phyloP scores from a whole-genome alignment of 2,797 vertebrate genomes.

The Pangasius macronema region DNA sequence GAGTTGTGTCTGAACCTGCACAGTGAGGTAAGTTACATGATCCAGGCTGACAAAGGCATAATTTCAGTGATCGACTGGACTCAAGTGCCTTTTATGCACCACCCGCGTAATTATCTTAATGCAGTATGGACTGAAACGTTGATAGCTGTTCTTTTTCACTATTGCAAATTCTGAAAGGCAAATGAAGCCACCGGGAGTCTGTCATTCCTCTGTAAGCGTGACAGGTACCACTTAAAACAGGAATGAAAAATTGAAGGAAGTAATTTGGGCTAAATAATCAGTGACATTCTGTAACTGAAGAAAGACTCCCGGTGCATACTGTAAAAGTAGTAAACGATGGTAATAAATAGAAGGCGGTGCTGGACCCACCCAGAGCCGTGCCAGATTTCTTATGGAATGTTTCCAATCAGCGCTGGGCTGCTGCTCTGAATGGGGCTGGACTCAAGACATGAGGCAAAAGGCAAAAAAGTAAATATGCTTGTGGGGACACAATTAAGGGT shows the following conservation, averaged over 20 bases:
- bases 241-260: conserved; percentile 5
- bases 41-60: conserved; percentile 63
- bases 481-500: conserved; percentile 54
- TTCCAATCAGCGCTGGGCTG: conserved; percentile 46
- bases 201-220: conserved; percentile 1
- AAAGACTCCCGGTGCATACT: neutral
- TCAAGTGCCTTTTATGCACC: conserved; percentile 45
- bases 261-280: conserved; percentile 2
- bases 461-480: conserved; percentile 58
- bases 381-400: conserved; percentile 37
- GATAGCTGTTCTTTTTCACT: conserved; percentile 33
- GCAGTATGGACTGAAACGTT: conserved; percentile 23
- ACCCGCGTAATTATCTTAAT: conserved; percentile 45
- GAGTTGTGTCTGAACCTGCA: conserved; percentile 53
- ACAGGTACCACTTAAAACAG: conserved; percentile 19
- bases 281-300: neutral
- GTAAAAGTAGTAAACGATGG: conserved; percentile 6
- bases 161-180: conserved; percentile 24
- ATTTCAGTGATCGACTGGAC: conserved; percentile 60
- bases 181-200: neutral
- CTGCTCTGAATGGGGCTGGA: conserved; percentile 36
- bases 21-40: conserved; percentile 65
- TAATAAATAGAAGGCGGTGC: neutral
- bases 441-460: conserved; percentile 52
- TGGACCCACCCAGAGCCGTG: neutral